Percentiles rank a stretch among this genome's conserved stretches.
Conservation (phyloP, 2,797 vertebrate genomes). For the Spheniscus humboldti region DNA sequence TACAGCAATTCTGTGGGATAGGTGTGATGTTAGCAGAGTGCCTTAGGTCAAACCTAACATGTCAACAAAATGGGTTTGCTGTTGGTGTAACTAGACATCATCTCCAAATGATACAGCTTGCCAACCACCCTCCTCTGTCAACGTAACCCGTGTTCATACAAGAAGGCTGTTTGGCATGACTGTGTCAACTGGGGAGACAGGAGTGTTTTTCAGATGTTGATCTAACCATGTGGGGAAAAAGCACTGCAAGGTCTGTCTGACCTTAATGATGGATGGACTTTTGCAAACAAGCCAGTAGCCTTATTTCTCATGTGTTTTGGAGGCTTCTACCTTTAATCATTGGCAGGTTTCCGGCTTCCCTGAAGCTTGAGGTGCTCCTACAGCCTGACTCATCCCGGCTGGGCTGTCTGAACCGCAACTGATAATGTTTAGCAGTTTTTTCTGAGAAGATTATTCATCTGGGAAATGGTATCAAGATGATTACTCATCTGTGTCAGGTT, state of each 20-base stretch:
- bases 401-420: constrained; percentile 5
- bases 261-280: background rate
- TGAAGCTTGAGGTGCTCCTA: constrained; percentile 3
- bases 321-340: constrained; percentile 31
- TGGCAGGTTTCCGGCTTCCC: constrained; percentile 8
- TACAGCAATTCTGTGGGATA: background rate
- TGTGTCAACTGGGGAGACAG: background rate
- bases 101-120: background rate
- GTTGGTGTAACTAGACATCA: constrained; percentile 21
- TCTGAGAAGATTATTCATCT: constrained; percentile 58
- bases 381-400: constrained; percentile 28
- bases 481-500: constrained; percentile 24
- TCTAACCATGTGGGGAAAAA: background rate
- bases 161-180: background rate
- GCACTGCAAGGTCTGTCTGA: background rate
- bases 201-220: background rate
- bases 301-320: constrained; percentile 16
- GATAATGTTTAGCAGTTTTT: constrained; percentile 58
- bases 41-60: constrained; percentile 28
- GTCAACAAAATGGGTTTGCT: background rate
- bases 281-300: background rate
- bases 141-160: background rate
- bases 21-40: background rate
- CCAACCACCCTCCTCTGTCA: background rate
- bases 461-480: constrained; percentile 53